Conservation (phyloP, 2,797 vertebrate genomes). For the Oreortyx pictus region DNA sequence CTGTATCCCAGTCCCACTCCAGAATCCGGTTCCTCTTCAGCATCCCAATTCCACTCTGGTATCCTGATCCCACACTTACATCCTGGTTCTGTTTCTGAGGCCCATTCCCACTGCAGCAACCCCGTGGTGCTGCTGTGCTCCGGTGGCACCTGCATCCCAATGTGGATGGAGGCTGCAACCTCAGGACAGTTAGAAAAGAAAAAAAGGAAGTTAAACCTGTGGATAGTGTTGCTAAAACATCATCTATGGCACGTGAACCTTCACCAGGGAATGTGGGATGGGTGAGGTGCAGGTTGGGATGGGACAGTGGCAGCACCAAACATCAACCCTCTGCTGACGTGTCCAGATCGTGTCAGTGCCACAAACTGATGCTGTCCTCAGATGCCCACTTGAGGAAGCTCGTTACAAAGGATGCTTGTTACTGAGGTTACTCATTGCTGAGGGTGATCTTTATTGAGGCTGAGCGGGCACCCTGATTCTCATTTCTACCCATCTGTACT, state of each 20-base stretch:
- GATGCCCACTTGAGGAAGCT: not conserved
- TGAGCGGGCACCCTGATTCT: accelerated
- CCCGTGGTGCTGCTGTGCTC: not conserved
- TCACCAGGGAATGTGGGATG: not conserved
- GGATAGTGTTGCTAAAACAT: not conserved
- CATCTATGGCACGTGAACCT: not conserved
- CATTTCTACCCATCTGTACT: accelerated
- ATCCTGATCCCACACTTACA: not conserved
- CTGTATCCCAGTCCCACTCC: not conserved
- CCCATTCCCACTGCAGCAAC: not conserved
- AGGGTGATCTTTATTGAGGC: accelerated
- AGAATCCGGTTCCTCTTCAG: not conserved
- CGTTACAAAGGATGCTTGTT: no score
- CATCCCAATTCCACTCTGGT: not conserved
- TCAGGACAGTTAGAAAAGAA: not conserved
- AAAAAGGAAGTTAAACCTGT: not conserved
- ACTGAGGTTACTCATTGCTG: no score
- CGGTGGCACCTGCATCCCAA: not conserved
- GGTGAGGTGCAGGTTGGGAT: not conserved
- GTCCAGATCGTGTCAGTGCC: accelerated
- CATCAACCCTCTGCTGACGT: not conserved
- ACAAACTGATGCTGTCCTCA: not conserved
- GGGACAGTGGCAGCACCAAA: not conserved
- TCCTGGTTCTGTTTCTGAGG: not conserved
- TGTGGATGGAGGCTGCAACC: not conserved